Conservation (phyloP, 2,888 invertebrate species). For the Parnassius smintheus region DNA sequence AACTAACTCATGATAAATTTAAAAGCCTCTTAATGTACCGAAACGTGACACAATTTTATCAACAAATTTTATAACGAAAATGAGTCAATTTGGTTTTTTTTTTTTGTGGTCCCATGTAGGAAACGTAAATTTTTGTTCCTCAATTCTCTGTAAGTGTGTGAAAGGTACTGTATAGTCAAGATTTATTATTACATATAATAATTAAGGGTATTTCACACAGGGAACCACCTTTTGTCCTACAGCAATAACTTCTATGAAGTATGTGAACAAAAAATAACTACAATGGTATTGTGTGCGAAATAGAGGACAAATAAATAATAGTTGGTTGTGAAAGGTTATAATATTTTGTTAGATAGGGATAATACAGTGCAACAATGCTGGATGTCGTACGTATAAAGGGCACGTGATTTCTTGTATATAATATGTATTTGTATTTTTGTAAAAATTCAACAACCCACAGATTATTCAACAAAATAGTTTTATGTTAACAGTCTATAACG, state of each 20-base stretch:
- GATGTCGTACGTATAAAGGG: background rate
- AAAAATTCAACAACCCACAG: background rate
- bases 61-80: background rate
- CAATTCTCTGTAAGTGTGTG: background rate
- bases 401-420: background rate
- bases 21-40: background rate
- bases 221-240: slow-evolving; percentile 55
- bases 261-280: slow-evolving; percentile 70
- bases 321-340: slow-evolving; percentile 61
- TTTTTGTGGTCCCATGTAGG: background rate
- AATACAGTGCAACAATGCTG: background rate
- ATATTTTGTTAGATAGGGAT: slow-evolving; percentile 48
- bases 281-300: slow-evolving; percentile 64
- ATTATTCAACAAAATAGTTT: background rate
- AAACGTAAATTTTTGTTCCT: background rate
- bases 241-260: slow-evolving; percentile 58
- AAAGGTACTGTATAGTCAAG: slow-evolving; percentile 46
- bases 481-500: too few species aligned
- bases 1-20: too few species aligned
- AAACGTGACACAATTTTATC: background rate
- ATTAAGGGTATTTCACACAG: slow-evolving; percentile 60
- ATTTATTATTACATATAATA: slow-evolving; percentile 42
- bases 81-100: background rate
- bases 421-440: background rate
- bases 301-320: slow-evolving; percentile 52